Evolutionary conservation across 1,140 invertebrate species (phyloP).

Genomic region (Propsilocerus akamusi): DNA sequence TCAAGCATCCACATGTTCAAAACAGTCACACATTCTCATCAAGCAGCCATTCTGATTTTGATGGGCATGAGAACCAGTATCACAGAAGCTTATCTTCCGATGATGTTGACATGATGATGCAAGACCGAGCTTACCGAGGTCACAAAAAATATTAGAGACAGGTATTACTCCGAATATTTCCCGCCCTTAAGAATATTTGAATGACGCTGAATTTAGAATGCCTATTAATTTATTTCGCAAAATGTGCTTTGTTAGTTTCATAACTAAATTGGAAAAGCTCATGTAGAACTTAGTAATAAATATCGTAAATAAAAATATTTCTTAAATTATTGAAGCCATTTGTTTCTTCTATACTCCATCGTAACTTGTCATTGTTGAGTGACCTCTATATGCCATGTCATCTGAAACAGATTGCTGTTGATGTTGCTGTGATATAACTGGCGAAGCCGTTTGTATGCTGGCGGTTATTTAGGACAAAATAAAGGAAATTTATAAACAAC

Average conservation of each 20-base stretch:
- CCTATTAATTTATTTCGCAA: no score
- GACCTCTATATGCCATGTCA: constrained; percentile 6
- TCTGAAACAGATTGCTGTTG: constrained; percentile 1
- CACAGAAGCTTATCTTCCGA: constrained; percentile 29
- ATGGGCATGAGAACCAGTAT: constrained; percentile 35
- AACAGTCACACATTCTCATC: constrained; percentile 53
- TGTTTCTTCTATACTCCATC: not conserved
- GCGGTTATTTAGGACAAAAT: no score
- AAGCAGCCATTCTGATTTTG: constrained; percentile 46
- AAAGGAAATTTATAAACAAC: no score
- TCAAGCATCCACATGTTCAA: constrained; percentile 63
- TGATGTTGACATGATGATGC: constrained; percentile 32
- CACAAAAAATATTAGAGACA: constrained; percentile 15
- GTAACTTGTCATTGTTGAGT: not conserved
- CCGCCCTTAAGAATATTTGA: no score
- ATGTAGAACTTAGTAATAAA: not conserved
- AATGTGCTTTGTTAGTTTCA: no score
- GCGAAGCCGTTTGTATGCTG: not conserved
- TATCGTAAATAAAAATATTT: no score
- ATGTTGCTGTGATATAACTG: not conserved
- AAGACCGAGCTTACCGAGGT: constrained; percentile 35
- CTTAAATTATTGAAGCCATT: no score
- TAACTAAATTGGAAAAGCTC: no score
- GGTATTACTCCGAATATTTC: no score
- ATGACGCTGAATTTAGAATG: no score